Evolutionary conservation across 2,888 invertebrate species (phyloP), one percentile per base, ranked within the genome.

Genomic region (Perizoma affinitatum): DNA sequence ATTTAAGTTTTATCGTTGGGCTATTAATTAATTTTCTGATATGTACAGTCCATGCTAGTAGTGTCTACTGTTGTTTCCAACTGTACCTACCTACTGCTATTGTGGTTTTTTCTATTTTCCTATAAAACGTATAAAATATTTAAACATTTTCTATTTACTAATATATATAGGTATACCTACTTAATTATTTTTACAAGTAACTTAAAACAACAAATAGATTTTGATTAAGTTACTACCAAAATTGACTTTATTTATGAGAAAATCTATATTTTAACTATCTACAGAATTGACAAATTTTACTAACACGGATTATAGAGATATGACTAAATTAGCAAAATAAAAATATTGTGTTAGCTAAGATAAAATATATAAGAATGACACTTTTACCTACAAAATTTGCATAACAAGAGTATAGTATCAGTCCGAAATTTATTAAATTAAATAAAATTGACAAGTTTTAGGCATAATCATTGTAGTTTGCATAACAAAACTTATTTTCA

Each of bases 391-490:
- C 58, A 59, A 42, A 56, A 56, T 59, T 55, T 63, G 59, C 61
- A 67, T 66, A 83, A 83, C 82, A 84, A 85, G 83, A 85, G 79
- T 67, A 67, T 83, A 87, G 10, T 82, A 80, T 88, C 83, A 86
- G 82, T 84, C 79, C 75, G 77, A 76, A 76, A 73, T 74, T 80
- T 73, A 72, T 66, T 71, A 80, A 87, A 86, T 87, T 70, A 65
- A 68, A 73, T 67, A 55, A 72, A 71, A 71, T 70, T 70, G 67
- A 70, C 69, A 74, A 66, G 71, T 71, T 70, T 44, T 65, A 68
- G 62, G 70, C 71, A 75, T 59, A 74, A 76, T 72, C 38, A 53
- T 49, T 46, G 8, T 48, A 38, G 38, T 38, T 38, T 38, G 5
- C 7, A 4, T 38, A 64, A 50, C 53, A 64, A 41, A 53, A 64